Percentiles rank a stretch among this genome's conserved stretches.
These are phyloP conservation scores for Montipora cactus DNA, from an alignment of 64 coral and sea anemone species.

Conservation along the genomic window DNA sequence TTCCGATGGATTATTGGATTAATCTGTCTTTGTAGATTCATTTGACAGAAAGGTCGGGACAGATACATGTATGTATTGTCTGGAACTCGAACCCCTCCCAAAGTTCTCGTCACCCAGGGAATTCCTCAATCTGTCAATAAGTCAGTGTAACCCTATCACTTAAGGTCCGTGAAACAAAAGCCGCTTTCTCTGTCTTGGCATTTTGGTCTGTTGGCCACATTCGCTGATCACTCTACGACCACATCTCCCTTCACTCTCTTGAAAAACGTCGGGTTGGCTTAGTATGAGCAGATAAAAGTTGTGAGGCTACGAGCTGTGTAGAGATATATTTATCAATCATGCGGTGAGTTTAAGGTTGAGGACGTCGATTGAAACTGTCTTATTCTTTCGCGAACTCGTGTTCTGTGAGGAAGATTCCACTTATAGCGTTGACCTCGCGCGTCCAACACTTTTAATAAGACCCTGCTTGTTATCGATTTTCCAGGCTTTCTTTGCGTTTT, in stretches of 20 bases:
- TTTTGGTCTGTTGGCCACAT: conserved; percentile 36
- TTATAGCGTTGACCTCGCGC: not conserved
- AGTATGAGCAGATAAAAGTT: conserved; percentile 39
- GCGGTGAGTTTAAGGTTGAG: not conserved
- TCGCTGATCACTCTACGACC: conserved; percentile 12
- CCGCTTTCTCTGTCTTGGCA: conserved; percentile 61
- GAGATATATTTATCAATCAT: conserved; percentile 19
- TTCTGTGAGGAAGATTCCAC: not conserved
- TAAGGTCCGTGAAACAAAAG: conserved; percentile 60
- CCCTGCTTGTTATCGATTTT: not conserved
- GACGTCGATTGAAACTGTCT: not conserved
- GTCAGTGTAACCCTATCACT: conserved; percentile 33
- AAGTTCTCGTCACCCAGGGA: conserved; percentile 20
- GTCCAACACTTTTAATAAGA: not conserved
- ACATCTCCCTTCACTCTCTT: not conserved
- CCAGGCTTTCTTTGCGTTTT: conserved; percentile 30
- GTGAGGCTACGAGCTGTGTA: not conserved
- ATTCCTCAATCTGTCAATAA: conserved; percentile 40
- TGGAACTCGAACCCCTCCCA: not conserved
- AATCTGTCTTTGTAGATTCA: not conserved
- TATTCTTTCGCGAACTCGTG: not conserved
- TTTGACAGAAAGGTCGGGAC: not conserved
- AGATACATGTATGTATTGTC: conserved; percentile 5
- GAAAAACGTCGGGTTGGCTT: not conserved
- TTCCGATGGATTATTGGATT: conserved; percentile 53